These are phyloP conservation scores for Ecliptopera silaceata DNA, from an alignment of 2,888 invertebrate species.

Conservation along the genomic window DNA sequence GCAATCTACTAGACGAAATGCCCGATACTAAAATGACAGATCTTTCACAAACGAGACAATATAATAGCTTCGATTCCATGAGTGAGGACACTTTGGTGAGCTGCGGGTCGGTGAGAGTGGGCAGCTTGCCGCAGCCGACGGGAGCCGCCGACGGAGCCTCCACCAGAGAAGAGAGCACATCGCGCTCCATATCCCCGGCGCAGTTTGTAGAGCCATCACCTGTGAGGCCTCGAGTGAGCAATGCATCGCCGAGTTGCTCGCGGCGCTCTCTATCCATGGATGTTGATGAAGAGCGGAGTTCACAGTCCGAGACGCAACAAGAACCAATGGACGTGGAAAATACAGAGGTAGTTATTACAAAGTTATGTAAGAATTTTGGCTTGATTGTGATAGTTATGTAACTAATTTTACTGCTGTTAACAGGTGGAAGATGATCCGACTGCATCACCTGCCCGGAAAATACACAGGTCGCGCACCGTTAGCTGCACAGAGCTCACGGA, in stretches of 20 bases:
- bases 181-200: slow-evolving; percentile 73
- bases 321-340: slow-evolving; percentile 73
- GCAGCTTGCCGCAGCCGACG: slow-evolving; percentile 66
- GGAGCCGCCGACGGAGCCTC: slow-evolving; percentile 67
- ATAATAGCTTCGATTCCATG: slow-evolving; percentile 78
- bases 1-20: slow-evolving; percentile 77
- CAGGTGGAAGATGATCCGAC: slow-evolving; percentile 78
- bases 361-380: slow-evolving; percentile 17
- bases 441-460: slow-evolving; percentile 72
- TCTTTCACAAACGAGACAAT: slow-evolving; percentile 75
- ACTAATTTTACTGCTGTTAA: slow-evolving; percentile 12
- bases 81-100: slow-evolving; percentile 73
- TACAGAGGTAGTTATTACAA: neutral
- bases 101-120: slow-evolving; percentile 74
- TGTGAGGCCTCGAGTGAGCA: slow-evolving; percentile 61
- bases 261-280: slow-evolving; percentile 77
- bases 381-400: slow-evolving; percentile 15
- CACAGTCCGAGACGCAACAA: slow-evolving; percentile 68
- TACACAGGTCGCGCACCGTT: slow-evolving; percentile 70
- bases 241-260: slow-evolving; percentile 76
- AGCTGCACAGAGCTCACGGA: slow-evolving; percentile 84
- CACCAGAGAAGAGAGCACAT: slow-evolving; percentile 71
- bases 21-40: slow-evolving; percentile 81
- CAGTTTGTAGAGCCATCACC: slow-evolving; percentile 77
- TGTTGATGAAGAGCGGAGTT: slow-evolving; percentile 77